Conservation (phyloP, 2,113 vertebrate species). For the Ondatra zibethicus region DNA sequence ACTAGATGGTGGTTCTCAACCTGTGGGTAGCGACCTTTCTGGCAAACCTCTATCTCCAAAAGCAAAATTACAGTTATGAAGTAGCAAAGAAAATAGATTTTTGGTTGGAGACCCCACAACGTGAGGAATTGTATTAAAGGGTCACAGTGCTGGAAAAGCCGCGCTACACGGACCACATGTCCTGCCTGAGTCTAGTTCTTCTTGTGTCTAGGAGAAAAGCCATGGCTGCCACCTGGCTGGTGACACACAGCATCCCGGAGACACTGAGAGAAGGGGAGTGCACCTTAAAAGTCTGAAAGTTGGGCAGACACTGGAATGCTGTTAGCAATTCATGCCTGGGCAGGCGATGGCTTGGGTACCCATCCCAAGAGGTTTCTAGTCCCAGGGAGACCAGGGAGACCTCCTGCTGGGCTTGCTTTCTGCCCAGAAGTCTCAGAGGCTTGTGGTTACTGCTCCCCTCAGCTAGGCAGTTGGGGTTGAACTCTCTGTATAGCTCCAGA, state of each 20-base stretch:
- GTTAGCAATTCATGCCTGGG: background rate
- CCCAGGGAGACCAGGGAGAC: background rate
- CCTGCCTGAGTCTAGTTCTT: background rate
- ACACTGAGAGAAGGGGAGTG: background rate
- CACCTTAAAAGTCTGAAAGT: no score
- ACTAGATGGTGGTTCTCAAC: background rate
- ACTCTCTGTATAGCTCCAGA: background rate
- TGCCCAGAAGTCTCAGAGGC: background rate
- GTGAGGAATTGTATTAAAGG: background rate
- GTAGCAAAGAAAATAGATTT: background rate
- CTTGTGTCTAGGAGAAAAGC: background rate
- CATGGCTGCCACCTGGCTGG: background rate
- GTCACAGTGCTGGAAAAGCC: background rate
- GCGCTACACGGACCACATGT: no score
- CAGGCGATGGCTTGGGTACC: background rate
- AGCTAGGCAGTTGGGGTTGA: background rate
- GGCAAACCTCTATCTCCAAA: background rate
- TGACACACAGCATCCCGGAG: fast-evolving
- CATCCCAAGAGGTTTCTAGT: background rate
- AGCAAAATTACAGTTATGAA: background rate
- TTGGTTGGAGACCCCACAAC: background rate
- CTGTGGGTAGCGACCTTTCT: background rate
- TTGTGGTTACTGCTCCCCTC: background rate
- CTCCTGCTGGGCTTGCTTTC: background rate
- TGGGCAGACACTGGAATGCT: fast-evolving